These are phyloP conservation scores for Miniopterus natalensis DNA, from an alignment of 2,113 vertebrate genomes.

Conservation along the genomic window DNA sequence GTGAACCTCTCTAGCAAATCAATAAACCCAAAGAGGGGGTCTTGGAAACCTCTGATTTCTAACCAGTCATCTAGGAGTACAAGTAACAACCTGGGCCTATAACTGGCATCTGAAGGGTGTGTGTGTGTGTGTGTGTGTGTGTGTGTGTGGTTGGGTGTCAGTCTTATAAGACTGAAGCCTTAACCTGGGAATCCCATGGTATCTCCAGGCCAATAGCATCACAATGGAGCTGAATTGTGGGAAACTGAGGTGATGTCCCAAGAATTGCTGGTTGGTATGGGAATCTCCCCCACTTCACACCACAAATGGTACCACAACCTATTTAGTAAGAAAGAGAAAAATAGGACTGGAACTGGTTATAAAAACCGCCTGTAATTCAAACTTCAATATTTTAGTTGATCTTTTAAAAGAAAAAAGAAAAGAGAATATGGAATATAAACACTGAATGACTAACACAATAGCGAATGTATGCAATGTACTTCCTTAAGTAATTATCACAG, in stretches of 20 bases:
- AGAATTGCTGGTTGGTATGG: not conserved
- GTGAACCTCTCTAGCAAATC: not conserved
- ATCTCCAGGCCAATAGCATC: not conserved
- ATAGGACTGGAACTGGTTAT: not conserved
- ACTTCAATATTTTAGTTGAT: not conserved
- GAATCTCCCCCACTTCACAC: too few species aligned
- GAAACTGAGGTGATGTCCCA: not conserved
- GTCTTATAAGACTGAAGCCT: not conserved
- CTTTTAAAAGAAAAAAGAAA: not conserved
- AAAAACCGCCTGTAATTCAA: not conserved
- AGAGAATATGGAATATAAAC: not conserved
- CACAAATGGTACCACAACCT: not conserved
- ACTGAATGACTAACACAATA: not conserved
- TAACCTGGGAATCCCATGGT: not conserved
- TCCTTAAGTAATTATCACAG: not conserved
- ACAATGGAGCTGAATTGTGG: not conserved
- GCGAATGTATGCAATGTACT: not conserved
- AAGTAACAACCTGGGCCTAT: not conserved
- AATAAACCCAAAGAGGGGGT: not conserved
- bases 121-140: not conserved
- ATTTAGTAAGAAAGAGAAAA: not conserved
- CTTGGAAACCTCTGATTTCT: not conserved
- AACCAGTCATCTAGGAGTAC: not conserved
- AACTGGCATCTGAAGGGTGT: not conserved
- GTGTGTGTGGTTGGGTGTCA: not conserved